phyloP scores from a whole-genome alignment of 2,888 invertebrate genomes.

The Coenonympha arcania region DNA sequence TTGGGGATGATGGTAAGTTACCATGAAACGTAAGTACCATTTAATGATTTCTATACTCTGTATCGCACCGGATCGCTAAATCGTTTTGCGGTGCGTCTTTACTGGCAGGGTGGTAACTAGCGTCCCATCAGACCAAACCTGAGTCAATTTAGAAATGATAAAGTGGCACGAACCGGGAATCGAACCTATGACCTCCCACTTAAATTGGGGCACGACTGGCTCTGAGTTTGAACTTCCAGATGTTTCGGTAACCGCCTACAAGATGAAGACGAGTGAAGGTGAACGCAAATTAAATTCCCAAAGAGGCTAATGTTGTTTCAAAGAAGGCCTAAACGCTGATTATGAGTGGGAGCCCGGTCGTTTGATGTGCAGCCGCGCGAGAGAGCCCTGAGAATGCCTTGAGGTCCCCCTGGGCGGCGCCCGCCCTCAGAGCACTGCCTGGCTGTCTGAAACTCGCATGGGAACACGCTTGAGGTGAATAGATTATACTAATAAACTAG shows the following conservation, averaged over 20 bases:
- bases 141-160: too few species aligned
- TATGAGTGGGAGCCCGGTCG: slow-evolving; percentile 51
- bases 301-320: slow-evolving; percentile 65
- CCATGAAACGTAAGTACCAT: too few species aligned
- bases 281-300: slow-evolving; percentile 63
- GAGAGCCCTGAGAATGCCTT: slow-evolving; percentile 61
- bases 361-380: slow-evolving; percentile 60
- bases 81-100: too few species aligned
- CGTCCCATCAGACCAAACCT: too few species aligned
- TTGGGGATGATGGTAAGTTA: too few species aligned
- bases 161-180: too few species aligned
- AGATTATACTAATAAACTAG: not conserved
- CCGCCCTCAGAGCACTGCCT: too few species aligned
- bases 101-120: too few species aligned
- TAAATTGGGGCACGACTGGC: too few species aligned
- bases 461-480: slow-evolving; percentile 12
- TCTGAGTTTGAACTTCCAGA: not conserved
- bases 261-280: slow-evolving; percentile 24
- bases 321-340: slow-evolving; percentile 67
- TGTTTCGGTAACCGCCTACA: slow-evolving; percentile 9
- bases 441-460: slow-evolving; percentile 36
- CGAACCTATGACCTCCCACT: too few species aligned
- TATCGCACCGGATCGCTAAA: too few species aligned
- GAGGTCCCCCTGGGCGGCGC: slow-evolving; percentile 35
- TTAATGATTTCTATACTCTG: too few species aligned